Conservation (phyloP, 2,113 vertebrate species). For the Epinephelus lanceolatus region DNA sequence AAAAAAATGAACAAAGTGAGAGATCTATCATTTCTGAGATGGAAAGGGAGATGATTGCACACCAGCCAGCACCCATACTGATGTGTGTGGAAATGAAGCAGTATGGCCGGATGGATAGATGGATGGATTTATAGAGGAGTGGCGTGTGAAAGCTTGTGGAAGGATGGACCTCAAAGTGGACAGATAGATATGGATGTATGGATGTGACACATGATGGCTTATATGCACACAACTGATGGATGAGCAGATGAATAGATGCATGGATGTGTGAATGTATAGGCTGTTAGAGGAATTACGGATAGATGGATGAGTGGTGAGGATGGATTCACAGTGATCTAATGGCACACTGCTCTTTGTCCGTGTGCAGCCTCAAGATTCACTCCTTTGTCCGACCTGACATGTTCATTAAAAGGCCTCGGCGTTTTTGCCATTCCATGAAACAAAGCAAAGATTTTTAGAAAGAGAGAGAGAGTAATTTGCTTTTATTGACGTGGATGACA, state of each 20-base stretch:
- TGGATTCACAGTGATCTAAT: slow-evolving; percentile 17
- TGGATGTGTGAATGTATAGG: slow-evolving; percentile 48
- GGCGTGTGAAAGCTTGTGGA: slow-evolving; percentile 47
- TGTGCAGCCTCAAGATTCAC: background rate
- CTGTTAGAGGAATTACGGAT: slow-evolving; percentile 4
- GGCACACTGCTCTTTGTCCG: background rate
- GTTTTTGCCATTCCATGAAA: slow-evolving; percentile 46
- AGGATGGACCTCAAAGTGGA: slow-evolving; percentile 45
- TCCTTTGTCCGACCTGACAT: slow-evolving; percentile 2
- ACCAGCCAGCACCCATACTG: slow-evolving; percentile 41
- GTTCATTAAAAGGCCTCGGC: slow-evolving; percentile 44
- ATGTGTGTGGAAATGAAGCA: slow-evolving; percentile 38
- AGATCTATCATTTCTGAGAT: slow-evolving; percentile 58
- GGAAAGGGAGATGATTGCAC: slow-evolving; percentile 52
- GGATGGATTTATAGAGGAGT: slow-evolving; percentile 40
- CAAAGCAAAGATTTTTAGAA: slow-evolving; percentile 42
- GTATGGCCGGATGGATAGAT: slow-evolving; percentile 33
- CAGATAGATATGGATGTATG: slow-evolving; percentile 32
- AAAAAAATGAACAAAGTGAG: slow-evolving; percentile 54
- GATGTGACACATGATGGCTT: slow-evolving; percentile 31
- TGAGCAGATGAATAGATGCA: slow-evolving; percentile 35
- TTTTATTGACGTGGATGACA: slow-evolving; percentile 58
- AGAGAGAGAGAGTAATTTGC: slow-evolving; percentile 18
- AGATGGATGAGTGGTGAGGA: slow-evolving; percentile 25
- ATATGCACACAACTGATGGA: slow-evolving; percentile 40